Evolutionary conservation across 2,888 invertebrate species (phyloP).

Genomic region (Opisthograptis luteolata): DNA sequence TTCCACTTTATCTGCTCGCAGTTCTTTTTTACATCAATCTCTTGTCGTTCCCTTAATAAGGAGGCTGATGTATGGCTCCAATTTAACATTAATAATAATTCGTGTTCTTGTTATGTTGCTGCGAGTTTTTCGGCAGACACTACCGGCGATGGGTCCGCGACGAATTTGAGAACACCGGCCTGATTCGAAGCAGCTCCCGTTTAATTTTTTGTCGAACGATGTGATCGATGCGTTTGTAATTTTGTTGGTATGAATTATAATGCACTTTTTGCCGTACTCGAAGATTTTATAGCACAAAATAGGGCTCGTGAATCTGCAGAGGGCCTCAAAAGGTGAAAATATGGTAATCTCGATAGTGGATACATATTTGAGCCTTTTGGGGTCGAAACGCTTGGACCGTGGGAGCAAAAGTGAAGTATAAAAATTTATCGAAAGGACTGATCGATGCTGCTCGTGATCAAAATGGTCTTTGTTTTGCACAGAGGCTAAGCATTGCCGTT

Average conservation of each 20-base stretch:
- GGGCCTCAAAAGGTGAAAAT: no score
- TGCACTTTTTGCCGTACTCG: constrained; percentile 6
- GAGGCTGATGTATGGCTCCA: constrained; percentile 28
- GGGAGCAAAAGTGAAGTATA: no score
- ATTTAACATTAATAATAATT: constrained; percentile 4
- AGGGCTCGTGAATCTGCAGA: no score
- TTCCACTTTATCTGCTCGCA: constrained; percentile 36
- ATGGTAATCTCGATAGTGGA: no score
- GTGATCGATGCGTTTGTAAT: constrained; percentile 13
- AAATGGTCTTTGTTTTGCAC: no score
- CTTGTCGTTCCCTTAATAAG: constrained; percentile 24
- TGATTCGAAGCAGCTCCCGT: constrained; percentile 16
- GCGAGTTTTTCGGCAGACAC: constrained; percentile 9
- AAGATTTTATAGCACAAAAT: no score
- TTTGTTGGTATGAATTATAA: constrained; percentile 25
- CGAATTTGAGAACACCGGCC: constrained; percentile 15
- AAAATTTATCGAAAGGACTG: no score
- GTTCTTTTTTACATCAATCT: constrained; percentile 46
- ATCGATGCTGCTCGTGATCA: no score
- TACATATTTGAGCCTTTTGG: no score
- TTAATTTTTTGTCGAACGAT: constrained; percentile 16
- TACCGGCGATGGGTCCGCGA: background rate
- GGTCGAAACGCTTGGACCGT: no score
- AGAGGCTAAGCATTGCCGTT: no score
- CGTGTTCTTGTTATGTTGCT: constrained; percentile 3